A percentile compares a stretch with the other conserved stretches of the same genome.
phyloP scores from a whole-genome alignment of 2,797 vertebrate species.

The Bovichtus diacanthus region DNA sequence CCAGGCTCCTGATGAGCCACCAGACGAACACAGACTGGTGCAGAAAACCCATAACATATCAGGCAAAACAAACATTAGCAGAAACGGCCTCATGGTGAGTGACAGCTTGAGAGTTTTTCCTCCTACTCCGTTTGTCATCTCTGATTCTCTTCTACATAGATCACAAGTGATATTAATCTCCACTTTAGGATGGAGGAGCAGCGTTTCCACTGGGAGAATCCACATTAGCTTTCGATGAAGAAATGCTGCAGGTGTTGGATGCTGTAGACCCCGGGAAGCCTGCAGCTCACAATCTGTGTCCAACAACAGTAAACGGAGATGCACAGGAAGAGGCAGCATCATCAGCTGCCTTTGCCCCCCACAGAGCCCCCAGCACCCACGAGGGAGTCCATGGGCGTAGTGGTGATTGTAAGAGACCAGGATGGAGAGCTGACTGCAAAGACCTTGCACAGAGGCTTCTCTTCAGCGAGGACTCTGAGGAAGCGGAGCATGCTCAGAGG shows the following conservation, averaged over 20 bases:
- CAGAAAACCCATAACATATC: constrained; percentile 31
- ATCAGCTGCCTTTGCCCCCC: background rate
- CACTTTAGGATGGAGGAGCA: constrained; percentile 48
- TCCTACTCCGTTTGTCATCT: background rate
- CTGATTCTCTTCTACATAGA: background rate
- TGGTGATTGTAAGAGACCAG: constrained; percentile 39
- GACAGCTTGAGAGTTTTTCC: background rate
- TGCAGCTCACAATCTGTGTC: constrained; percentile 4
- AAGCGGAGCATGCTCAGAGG: constrained; percentile 35
- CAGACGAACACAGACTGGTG: constrained; percentile 30
- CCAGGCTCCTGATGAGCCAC: constrained; percentile 54
- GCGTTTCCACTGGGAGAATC: constrained; percentile 60
- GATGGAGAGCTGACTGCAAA: constrained; percentile 71
- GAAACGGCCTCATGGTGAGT: constrained; percentile 56
- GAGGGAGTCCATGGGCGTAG: background rate
- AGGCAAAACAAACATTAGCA: constrained; percentile 31
- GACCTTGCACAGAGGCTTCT: constrained; percentile 82
- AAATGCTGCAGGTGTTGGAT: constrained; percentile 70
- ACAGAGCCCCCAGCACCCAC: background rate
- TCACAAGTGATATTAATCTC: background rate
- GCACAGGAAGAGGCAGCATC: constrained; percentile 2
- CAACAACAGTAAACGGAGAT: constrained; percentile 13
- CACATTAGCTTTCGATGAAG: constrained; percentile 77
- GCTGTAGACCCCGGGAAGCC: constrained; percentile 50
- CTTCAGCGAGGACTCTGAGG: constrained; percentile 79